Evolutionary conservation across 2,113 vertebrate species (phyloP).

Genomic region (Oceanodroma tethys): DNA sequence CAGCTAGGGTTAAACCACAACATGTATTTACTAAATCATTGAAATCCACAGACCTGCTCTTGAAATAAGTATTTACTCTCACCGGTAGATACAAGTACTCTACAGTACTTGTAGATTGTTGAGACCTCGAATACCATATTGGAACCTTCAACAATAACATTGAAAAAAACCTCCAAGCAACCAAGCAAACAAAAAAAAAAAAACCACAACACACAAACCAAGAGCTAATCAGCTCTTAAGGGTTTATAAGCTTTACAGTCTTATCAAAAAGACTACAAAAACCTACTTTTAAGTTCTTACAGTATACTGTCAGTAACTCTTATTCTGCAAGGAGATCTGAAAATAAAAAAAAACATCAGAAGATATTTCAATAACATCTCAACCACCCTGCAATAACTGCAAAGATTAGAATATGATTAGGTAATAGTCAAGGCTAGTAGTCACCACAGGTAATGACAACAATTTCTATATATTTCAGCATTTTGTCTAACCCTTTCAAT

Average conservation of each 20-base stretch:
- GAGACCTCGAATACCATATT: fast-evolving
- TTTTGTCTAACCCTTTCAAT: not conserved
- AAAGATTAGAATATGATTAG: not conserved
- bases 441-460: not conserved
- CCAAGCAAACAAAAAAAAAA: not conserved
- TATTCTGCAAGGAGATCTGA: not conserved
- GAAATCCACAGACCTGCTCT: not conserved
- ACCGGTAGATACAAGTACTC: too few species aligned
- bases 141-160: not conserved
- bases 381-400: not conserved
- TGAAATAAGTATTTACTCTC: not conserved
- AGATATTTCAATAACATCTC: not conserved
- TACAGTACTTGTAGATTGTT: not conserved
- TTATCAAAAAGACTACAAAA: not conserved
- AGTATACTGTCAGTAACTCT: not conserved
- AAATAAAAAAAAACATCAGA: not conserved
- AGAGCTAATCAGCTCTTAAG: not conserved
- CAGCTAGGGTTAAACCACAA: too few species aligned
- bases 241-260: not conserved
- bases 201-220: not conserved
- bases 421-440: not conserved
- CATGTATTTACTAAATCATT: not conserved
- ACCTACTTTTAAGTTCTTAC: not conserved
- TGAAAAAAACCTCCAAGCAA: not conserved
- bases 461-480: not conserved